Evolutionary conservation across 2,888 invertebrate genomes (phyloP), one percentile per base, ranked within the genome.

Genomic region (Beris morrisii): DNA sequence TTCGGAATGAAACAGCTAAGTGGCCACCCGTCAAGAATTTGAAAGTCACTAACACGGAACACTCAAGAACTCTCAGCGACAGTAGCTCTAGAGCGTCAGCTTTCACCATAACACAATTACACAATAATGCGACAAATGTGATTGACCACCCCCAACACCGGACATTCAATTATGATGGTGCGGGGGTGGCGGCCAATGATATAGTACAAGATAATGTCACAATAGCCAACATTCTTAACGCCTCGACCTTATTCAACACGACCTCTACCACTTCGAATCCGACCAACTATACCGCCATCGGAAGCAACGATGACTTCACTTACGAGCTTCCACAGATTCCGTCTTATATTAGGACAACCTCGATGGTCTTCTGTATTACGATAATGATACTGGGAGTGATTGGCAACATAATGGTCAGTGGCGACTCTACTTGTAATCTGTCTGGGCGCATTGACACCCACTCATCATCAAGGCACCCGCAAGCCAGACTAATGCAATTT

Each of bases 361-460:
- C 95, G 9, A 94, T 95, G 86, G 85, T 91, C 30, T 88, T 94
- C 74, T 95, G 95, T 81, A 89, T 92, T 75, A 84, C 90, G 72
- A 92, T 96, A 73, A 91, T 96, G 87, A 86, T 92, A 75, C 83
- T 95, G 72, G 96, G 96, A 45, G 91, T 95, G 70, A 87, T 94
- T 71, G 96, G 96, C 28, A 97, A 97, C 77, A 86, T 94, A 69
- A 92, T 96, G 88, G 96, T 81, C 67, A 78, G 77, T 73, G 31
- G 48, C 22, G 15, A 11, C 22, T 4, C 15, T 3, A 7, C 11
- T 48, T 13, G 12, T 56, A 54, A 43, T 43, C 11, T 53, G 3
- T 45, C n/a, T n/a, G 54, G 38, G 38, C 38, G 38, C 38, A 38
- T 7, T 38, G 38, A 38, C 38, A 38, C 9, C 38, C 38, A 38